These are phyloP conservation scores for Xenops minutus DNA, from an alignment of 2,797 vertebrate species.

Conservation along the genomic window DNA sequence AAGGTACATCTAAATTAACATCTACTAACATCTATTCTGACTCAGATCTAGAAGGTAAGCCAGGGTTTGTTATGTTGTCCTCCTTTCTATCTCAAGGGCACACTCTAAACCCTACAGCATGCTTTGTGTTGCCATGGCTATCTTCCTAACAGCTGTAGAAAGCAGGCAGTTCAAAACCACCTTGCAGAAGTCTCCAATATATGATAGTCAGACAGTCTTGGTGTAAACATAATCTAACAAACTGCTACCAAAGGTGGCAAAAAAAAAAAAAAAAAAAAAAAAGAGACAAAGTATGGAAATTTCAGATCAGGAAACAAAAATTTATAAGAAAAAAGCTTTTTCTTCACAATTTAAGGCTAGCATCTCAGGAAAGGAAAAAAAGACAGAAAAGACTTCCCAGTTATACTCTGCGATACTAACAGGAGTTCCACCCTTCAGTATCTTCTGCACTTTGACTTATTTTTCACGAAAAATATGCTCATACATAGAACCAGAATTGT, in stretches of 20 bases:
- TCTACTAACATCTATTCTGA: background rate
- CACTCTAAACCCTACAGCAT: background rate
- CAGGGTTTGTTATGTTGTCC: background rate
- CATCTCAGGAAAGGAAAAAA: background rate
- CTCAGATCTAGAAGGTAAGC: background rate
- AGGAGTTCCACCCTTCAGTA: background rate
- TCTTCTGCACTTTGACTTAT: background rate
- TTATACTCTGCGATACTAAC: rapidly evolving
- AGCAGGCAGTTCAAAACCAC: background rate
- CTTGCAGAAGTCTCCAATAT: background rate
- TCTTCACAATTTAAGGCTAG: background rate
- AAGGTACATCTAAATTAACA: background rate
- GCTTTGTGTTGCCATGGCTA: background rate
- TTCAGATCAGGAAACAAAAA: background rate
- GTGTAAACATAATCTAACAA: background rate
- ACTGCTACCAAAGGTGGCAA: background rate
- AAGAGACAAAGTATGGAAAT: background rate
- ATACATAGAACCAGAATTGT: rapidly evolving
- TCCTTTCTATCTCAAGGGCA: background rate
- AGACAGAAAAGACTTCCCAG: background rate
- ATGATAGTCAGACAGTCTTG: background rate
- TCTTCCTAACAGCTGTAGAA: background rate
- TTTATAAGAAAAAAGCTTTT: background rate
- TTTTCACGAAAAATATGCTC: background rate
- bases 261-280: background rate